Percentiles rank a stretch among this genome's conserved stretches.
phyloP scores from a whole-genome alignment of 1,140 invertebrate genomes.

The Saxidomus purpurata region DNA sequence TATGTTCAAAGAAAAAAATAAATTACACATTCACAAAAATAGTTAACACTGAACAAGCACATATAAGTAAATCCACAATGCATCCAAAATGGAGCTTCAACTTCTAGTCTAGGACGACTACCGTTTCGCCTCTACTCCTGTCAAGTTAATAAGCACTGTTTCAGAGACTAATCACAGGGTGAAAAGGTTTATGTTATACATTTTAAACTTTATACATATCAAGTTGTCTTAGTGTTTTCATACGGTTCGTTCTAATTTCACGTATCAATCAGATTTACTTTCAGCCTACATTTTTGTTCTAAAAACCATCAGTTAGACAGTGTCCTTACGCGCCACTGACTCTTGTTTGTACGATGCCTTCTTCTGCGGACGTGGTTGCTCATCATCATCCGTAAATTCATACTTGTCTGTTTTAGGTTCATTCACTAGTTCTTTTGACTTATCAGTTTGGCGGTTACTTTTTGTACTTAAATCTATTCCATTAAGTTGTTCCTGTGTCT shows the following conservation, averaged over 20 bases:
- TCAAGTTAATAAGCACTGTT: background rate
- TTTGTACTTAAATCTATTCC: conserved; percentile 63
- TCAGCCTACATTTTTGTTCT: too few species aligned
- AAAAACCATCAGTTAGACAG: conserved; percentile 5
- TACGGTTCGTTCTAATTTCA: too few species aligned
- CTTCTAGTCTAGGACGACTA: background rate
- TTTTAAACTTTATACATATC: too few species aligned
- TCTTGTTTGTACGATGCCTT: background rate
- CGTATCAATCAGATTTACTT: too few species aligned
- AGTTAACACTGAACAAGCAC: background rate
- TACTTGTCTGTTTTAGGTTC: conserved; percentile 8
- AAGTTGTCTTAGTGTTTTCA: too few species aligned
- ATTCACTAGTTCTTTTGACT: background rate
- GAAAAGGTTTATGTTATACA: too few species aligned
- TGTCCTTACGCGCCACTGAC: background rate
- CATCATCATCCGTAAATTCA: conserved; percentile 51
- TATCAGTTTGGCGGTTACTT: conserved; percentile 4
- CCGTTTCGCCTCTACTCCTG: too few species aligned
- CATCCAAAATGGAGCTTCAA: background rate
- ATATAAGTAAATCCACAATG: background rate
- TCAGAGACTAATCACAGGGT: background rate
- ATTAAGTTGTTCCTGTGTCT: conserved; percentile 58
- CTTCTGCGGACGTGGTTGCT: background rate
- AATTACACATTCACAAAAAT: conserved; percentile 9
- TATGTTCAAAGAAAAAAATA: conserved; percentile 1